phyloP scores from a whole-genome alignment of 2,113 vertebrate species.

The Acrocephalus kingi region DNA sequence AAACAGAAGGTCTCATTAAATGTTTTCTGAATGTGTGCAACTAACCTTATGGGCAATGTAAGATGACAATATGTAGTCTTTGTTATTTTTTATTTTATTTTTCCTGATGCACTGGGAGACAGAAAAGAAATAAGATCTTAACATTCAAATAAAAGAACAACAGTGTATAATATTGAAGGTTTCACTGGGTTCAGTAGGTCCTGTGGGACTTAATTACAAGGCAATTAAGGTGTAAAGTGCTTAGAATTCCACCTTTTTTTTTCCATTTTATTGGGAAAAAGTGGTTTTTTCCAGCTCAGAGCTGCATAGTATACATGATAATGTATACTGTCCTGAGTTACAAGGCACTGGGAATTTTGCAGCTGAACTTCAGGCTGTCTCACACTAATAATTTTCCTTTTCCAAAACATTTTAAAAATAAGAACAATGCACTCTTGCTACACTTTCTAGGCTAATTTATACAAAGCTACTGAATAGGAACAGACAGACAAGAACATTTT shows the following conservation, averaged over 20 bases:
- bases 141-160: background rate
- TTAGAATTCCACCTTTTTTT: background rate
- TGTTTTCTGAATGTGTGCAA: background rate
- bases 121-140: background rate
- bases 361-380: background rate
- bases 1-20: conserved; percentile 5
- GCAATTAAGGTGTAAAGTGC: background rate
- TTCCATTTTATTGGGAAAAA: background rate
- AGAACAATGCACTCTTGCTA: background rate
- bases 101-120: background rate
- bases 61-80: background rate
- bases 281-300: background rate
- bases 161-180: background rate
- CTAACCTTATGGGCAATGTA: background rate
- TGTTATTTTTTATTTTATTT: background rate
- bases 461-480: background rate
- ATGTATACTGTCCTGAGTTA: background rate
- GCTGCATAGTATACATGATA: rapidly evolving
- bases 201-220: background rate
- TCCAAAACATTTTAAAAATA: background rate
- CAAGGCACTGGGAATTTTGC: background rate
- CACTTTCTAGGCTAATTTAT: background rate
- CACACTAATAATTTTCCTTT: background rate
- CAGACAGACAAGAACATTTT: background rate
- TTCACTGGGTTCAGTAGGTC: background rate